Conservation (phyloP, 2,888 invertebrate genomes). For the Patella depressa region DNA sequence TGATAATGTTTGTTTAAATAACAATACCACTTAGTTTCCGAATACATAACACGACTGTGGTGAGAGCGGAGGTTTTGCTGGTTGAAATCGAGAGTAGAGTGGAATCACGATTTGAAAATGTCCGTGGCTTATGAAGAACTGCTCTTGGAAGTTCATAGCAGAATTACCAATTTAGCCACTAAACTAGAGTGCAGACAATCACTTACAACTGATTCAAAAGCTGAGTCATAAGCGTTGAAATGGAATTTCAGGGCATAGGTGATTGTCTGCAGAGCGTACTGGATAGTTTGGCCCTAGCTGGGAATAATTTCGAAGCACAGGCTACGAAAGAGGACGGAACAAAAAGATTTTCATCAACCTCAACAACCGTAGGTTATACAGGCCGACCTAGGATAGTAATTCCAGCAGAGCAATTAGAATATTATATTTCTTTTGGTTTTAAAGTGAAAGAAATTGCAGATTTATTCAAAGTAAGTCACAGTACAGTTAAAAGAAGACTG, state of each 20-base stretch:
- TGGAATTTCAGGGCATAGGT: conserved; percentile 3
- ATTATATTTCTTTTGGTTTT: neutral
- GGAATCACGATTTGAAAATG: conserved; percentile 3
- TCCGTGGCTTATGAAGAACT: conserved; percentile 2
- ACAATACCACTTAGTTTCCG: neutral
- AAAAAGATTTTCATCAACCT: conserved; percentile 7
- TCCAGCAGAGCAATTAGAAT: conserved; percentile 10
- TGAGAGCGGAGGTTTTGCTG: too few species aligned
- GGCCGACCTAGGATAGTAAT: conserved; percentile 9
- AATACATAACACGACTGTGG: neutral
- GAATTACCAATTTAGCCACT: conserved; percentile 9
- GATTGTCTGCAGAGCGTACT: neutral
- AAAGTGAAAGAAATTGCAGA: neutral
- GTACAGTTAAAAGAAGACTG: too few species aligned
- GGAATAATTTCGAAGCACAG: conserved; percentile 1
- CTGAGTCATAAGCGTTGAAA: conserved; percentile 7
- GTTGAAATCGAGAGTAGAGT: neutral
- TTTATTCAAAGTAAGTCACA: too few species aligned
- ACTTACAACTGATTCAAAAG: neutral
- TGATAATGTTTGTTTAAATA: too few species aligned
- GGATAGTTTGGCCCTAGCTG: neutral
- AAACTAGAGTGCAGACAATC: conserved; percentile 8
- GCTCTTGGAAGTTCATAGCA: conserved; percentile 10
- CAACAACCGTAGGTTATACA: conserved; percentile 9
- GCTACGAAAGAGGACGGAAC: neutral